Evolutionary conservation across 2,888 invertebrate species (phyloP), one percentile per base, ranked within the genome.

Genomic region (Nemapogon koenigi): DNA sequence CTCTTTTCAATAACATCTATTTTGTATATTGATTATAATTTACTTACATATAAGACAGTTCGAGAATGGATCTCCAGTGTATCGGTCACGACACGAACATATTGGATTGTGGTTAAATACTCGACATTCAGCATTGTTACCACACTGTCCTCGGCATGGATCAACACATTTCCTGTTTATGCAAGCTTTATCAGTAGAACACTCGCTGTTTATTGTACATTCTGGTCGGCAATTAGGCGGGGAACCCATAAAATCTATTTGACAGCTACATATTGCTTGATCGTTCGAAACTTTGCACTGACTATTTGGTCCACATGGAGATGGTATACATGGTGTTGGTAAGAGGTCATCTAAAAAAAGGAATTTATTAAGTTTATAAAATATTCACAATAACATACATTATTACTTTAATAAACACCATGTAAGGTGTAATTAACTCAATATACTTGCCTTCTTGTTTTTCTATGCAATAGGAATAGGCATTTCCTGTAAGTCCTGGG

Each of bases 31-130:
- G 6, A 6, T 22, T 22, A 22, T 7, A 7, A 22, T 22, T 22
- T 22, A 57, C 62, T 62, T 58, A 78, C 78, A 54, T 78, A 85
- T 60, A 67, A 81, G 29, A 79, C 79, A 80, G 47, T 70, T 69
- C 7, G 67, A 83, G 56, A 91, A 89, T 2, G 91, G 88, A 80
- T 91, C 89, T n/a, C 91, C 91, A 10, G 88, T 88, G 51, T 82
- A 86, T 37, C 85, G 83, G 11, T 83, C 66, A 44, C 85, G 83
- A 57, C 92, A 92, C 14, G 86, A 85, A 57, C 92, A 92, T 46
- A 90, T 84, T 2, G 93, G 92, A 56, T 89, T 90, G 55, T 94
- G 93, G 51, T 89, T 88, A 43, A 89, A 84, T 15, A 91, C 91
- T 61, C 87, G 85, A 49, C 94, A 94, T 39, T 85, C 81, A 7